Evolutionary conservation across 2,888 invertebrate genomes (phyloP), one percentile per base, ranked within the genome.

Genomic region (Epistrophe grossulariae): DNA sequence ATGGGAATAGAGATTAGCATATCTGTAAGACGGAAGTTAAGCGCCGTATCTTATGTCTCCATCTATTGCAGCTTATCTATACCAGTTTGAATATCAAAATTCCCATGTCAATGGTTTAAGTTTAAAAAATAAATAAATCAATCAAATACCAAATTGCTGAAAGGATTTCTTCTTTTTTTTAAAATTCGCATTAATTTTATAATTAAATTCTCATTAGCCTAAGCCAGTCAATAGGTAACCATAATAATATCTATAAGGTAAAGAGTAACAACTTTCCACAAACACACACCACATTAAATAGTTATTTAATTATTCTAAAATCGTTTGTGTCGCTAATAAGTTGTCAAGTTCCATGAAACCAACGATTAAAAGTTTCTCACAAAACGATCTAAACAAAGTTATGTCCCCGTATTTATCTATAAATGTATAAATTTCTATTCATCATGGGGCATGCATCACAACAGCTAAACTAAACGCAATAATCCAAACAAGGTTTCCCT

Each of bases 401-500:
- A 45, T 66, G 66, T 66, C 66, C 45, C 45, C 38, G 5, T 17
- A 15, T 15, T 28, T 31, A 35, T 35, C 15, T 15, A 15, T 15
- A 4, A 7, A 15, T 24, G 11, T 24, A 55, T 9, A 24, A 15
- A 24, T 28, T 52, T 55, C 28, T 31, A 55, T 28, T 15, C 55
- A 55, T 55, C 28, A 55, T 55, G 55, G 13, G 28, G 55, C 57
- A 64, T 82, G 45, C 55, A 71, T 66, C 62, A 24, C 15, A 62
- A 24, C 55, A 72, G 57, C 40, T n/a, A 66, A 68, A 52, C 45
- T 64, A 71, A 71, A 77, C 62, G 24, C 48, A 81, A 64, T 62
- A 50, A 52, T 38, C 50, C 66, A 52, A 50, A 62, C 79, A 72
- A 66, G 59, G 70, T 52, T 66, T 76, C 59, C 60, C 50, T 31